Evolutionary conservation across 1,140 invertebrate species (phyloP), one percentile per base, ranked within the genome.

Genomic region (Apis florea): DNA sequence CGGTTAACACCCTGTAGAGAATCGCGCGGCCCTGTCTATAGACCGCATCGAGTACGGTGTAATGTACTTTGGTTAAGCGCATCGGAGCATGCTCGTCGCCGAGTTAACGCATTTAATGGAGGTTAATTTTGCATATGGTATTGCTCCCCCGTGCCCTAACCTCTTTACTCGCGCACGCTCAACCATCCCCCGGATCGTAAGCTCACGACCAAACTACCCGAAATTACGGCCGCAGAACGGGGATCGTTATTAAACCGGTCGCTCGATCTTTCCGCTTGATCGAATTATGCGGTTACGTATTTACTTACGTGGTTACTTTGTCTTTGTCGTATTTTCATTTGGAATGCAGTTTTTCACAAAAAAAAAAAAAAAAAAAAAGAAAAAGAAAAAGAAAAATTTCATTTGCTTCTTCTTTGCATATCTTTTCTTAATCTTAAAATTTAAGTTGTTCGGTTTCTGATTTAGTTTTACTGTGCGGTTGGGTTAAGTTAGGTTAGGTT

Each of bases 91-190:
- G 88, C 88, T 89, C 89, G 89, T 90, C 89, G 89, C 81, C 83
- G 88, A 90, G 89, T 89, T 89, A 90, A 90, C 89, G 89, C 88
- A 89, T 89, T 90, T 89, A 90, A 90, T 88, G 88, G 89, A 89
- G 89, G 88, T 90, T 90, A 90, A 89, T 89, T 90, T 90, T 90
- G 83, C 88, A 88, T 89, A 84, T 89, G 86, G 82, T 88, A 87
- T 87, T 82, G 89, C 85, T 85, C 85, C 77, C 87, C 78, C 83
- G 88, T 89, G 85, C 88, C 83, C 78, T 89, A 84, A 85, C 85
- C 80, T 89, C 85, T 84, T 89, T 85, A 83, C 85, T 83, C 80
- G 74, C 85, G 79, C 68, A 82, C 87, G 82, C 85, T 87, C 85
- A 71, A 81, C 76, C 75, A 79, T 61, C 83, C 81, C 80, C 71